phyloP scores from a whole-genome alignment of 1,140 invertebrate genomes.

The Cyrtorhinus lividipennis region DNA sequence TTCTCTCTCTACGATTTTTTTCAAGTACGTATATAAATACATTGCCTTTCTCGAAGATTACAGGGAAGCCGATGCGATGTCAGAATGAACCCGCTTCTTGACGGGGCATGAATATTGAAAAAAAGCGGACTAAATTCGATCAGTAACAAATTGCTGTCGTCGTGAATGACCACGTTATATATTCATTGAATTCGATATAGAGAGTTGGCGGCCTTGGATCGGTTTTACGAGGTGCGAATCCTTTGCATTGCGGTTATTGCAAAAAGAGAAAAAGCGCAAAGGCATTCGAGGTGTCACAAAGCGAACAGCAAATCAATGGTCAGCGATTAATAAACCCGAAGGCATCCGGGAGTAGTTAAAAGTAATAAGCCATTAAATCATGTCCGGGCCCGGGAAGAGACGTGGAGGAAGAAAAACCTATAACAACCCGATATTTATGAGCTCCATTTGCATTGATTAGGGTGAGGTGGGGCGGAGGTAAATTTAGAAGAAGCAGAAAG shows the following conservation, averaged over 20 bases:
- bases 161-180: neutral
- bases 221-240: neutral
- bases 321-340: neutral
- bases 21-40: too few species aligned
- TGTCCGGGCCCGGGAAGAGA: neutral
- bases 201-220: neutral
- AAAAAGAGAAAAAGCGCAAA: neutral
- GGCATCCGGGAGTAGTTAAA: slow-evolving; percentile 11
- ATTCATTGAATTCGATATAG: slow-evolving; percentile 7
- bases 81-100: too few species aligned
- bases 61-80: too few species aligned
- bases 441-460: slow-evolving; percentile 13
- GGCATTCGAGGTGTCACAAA: neutral
- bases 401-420: slow-evolving; percentile 4
- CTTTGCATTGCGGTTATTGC: neutral
- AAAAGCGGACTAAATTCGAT: neutral
- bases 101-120: too few species aligned
- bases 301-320: neutral
- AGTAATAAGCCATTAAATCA: slow-evolving; percentile 14
- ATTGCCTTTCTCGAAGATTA: too few species aligned
- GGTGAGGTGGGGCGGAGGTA: slow-evolving; percentile 3
- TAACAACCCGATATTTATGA: slow-evolving; percentile 13
- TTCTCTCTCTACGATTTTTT: too few species aligned
- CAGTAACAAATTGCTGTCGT: neutral
- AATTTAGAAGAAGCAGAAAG: slow-evolving; percentile 9